These are phyloP conservation scores for Mactromeris polynyma DNA, from an alignment of 2,888 invertebrate genomes.

Conservation along the genomic window DNA sequence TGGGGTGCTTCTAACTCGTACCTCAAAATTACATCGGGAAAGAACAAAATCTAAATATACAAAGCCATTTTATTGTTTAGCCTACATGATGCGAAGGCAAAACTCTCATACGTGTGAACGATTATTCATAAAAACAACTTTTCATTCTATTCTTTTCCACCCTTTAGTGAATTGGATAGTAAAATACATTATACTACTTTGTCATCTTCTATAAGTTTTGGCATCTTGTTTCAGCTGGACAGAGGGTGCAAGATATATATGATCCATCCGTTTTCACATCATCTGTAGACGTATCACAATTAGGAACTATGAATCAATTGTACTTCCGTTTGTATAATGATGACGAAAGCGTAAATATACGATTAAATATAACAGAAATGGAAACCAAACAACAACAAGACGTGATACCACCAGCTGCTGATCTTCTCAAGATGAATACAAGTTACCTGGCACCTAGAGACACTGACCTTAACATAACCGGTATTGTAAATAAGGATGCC, in stretches of 20 bases:
- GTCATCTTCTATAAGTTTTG: too few species aligned
- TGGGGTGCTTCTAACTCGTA: too few species aligned
- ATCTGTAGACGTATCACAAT: constrained; percentile 11
- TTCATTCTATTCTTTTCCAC: too few species aligned
- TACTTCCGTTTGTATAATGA: constrained; percentile 56
- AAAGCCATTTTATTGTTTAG: too few species aligned
- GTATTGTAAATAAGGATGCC: constrained; percentile 46
- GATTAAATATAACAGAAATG: constrained; percentile 46
- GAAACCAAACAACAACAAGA: constrained; percentile 36
- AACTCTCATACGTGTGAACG: too few species aligned
- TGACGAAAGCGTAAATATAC: constrained; percentile 45
- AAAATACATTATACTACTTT: too few species aligned
- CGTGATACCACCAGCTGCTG: constrained; percentile 29
- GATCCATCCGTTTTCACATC: constrained; percentile 27
- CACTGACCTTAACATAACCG: constrained; percentile 52
- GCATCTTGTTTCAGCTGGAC: constrained; percentile 12
- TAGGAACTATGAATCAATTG: constrained; percentile 32
- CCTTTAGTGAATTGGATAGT: too few species aligned
- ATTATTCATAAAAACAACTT: too few species aligned
- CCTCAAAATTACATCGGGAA: too few species aligned
- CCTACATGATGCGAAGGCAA: too few species aligned
- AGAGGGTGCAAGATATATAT: not conserved
- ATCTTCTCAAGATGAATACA: constrained; percentile 37
- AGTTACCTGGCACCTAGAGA: constrained; percentile 43
- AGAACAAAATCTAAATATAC: too few species aligned